Conservation (phyloP, 2,888 invertebrate genomes). For the Ennomos erosarius region DNA sequence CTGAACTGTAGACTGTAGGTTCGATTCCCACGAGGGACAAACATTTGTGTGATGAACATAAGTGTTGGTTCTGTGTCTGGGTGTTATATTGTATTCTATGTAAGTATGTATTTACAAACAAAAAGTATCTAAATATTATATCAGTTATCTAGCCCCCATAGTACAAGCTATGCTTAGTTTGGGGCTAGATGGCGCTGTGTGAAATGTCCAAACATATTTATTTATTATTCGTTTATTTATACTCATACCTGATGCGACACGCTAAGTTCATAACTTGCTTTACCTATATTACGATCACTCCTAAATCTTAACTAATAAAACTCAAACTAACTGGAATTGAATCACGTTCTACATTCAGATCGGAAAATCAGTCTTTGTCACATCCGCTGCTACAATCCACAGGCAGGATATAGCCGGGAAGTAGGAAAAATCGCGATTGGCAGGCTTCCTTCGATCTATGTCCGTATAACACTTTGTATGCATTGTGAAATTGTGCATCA, state of each 20-base stretch:
- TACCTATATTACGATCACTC: conserved; percentile 4
- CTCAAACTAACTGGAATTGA: conserved; percentile 31
- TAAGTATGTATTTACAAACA: no score
- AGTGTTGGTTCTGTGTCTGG: no score
- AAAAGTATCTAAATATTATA: no score
- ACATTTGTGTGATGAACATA: no score
- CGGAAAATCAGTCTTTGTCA: conserved; percentile 61
- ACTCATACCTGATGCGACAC: background rate
- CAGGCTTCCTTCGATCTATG: conserved; percentile 48
- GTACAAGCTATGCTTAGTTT: no score
- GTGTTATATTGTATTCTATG: no score
- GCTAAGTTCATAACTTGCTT: background rate
- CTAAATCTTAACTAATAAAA: conserved; percentile 25
- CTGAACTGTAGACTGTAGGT: no score
- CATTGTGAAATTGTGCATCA: conserved; percentile 75
- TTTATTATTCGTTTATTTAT: no score
- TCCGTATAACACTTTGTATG: conserved; percentile 66
- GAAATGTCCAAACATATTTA: no score
- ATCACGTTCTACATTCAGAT: conserved; percentile 42
- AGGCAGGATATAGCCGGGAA: conserved; percentile 54
- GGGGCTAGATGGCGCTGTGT: no score
- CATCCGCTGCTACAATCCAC: conserved; percentile 50
- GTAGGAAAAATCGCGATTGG: conserved; percentile 68
- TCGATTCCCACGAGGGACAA: no score
- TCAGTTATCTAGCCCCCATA: no score